Conservation (phyloP, 2,113 vertebrate genomes). For the Pteruthius melanotis region DNA sequence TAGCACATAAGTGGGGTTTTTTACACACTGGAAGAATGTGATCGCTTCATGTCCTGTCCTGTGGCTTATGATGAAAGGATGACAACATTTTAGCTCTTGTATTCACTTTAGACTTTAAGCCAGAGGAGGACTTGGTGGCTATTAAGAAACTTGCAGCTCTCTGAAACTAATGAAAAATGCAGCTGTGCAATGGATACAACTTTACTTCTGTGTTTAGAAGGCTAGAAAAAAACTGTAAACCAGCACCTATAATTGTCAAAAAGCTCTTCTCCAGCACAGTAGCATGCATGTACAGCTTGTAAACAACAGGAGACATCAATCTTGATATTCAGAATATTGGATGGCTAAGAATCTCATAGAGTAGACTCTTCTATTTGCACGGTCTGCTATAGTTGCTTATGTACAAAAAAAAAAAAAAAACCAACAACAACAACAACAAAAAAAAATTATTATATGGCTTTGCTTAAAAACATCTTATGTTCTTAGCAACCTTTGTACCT, state of each 20-base stretch:
- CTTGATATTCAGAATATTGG: not conserved
- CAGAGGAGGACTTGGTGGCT: not conserved
- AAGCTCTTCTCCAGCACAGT: not conserved
- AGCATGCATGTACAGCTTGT: accelerated
- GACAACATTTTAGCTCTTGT: not conserved
- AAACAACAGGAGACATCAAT: not conserved
- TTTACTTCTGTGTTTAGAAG: not conserved
- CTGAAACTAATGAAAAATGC: not conserved
- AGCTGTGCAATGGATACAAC: not conserved
- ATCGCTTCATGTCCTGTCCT: not conserved
- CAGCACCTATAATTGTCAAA: not conserved
- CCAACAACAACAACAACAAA: too few species aligned
- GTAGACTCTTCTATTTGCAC: not conserved
- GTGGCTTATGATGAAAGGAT: not conserved
- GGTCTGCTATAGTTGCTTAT: not conserved
- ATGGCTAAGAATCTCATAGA: not conserved
- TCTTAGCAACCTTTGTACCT: not conserved
- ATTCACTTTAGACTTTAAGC: not conserved
- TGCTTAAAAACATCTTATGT: not conserved
- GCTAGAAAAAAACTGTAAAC: not conserved
- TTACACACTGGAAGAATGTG: not conserved
- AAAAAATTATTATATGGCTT: not conserved
- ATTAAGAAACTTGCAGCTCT: not conserved
- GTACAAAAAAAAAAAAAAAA: not conserved
- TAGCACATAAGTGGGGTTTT: not conserved